Evolutionary conservation across 2,888 invertebrate species (phyloP).

Genomic region (Nomada lathburiana): DNA sequence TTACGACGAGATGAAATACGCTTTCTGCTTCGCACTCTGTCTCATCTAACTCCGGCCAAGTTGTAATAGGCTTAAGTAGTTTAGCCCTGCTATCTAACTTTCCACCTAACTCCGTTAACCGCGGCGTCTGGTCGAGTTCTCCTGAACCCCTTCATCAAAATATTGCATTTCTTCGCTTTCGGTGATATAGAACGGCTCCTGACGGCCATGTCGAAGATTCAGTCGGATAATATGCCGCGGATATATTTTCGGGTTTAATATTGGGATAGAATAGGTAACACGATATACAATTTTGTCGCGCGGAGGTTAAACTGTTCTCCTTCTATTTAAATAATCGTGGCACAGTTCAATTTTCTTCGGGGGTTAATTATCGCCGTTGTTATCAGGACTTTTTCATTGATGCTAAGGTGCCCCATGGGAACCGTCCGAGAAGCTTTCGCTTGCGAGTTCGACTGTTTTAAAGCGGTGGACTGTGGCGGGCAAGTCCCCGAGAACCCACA

Average conservation of each 20-base stretch:
- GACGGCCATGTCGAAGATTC: background rate
- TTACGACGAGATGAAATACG: slow-evolving; percentile 26
- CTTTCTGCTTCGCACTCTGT: slow-evolving; percentile 24
- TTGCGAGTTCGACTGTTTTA: background rate
- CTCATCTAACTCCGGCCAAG: slow-evolving; percentile 51
- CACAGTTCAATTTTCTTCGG: too few relatives aligned
- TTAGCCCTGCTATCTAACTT: slow-evolving; percentile 44
- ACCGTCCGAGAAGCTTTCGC: too few relatives aligned
- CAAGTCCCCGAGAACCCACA: too few relatives aligned
- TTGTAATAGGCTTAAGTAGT: slow-evolving; percentile 57
- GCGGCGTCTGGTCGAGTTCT: slow-evolving; percentile 23
- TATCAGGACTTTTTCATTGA: too few relatives aligned
- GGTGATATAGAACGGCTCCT: slow-evolving; percentile 3
- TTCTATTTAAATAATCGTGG: too few relatives aligned
- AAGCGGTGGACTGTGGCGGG: background rate
- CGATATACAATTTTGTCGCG: too few relatives aligned
- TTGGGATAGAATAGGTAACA: too few relatives aligned
- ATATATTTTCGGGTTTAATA: too few relatives aligned
- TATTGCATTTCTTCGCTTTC: background rate
- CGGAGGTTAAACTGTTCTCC: too few relatives aligned
- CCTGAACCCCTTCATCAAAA: slow-evolving; percentile 1
- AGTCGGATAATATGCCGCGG: too few relatives aligned
- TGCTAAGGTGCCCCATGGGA: too few relatives aligned
- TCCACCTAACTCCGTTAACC: slow-evolving; percentile 41
- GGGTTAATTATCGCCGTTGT: too few relatives aligned